Conservation (phyloP, 2,797 vertebrate genomes). For the Enteromius viviparus region DNA sequence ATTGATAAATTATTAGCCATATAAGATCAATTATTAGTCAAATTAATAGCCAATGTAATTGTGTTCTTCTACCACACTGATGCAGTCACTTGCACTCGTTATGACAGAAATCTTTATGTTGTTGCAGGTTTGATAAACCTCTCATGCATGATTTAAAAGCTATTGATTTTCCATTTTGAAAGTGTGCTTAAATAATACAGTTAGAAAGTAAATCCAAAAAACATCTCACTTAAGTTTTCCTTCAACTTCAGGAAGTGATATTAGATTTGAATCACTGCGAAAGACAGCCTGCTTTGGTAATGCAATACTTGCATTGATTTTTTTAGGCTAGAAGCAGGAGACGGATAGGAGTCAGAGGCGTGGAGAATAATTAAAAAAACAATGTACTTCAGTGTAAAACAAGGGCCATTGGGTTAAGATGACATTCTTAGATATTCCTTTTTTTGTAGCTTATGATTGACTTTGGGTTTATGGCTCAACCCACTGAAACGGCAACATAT, state of each 20-base stretch:
- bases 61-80: neutral
- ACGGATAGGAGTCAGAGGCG: neutral
- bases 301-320: slow-evolving; percentile 49
- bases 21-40: neutral
- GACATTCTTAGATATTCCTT: neutral
- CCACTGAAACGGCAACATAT: neutral
- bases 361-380: neutral
- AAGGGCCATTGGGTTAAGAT: neutral
- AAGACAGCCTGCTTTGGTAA: slow-evolving; percentile 37
- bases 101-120: neutral
- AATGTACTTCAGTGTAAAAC: slow-evolving; percentile 11
- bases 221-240: slow-evolving; percentile 11
- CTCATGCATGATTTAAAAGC: slow-evolving; percentile 2
- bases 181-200: slow-evolving; percentile 36
- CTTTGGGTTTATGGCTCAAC: slow-evolving; percentile 2
- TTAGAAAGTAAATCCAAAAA: slow-evolving; percentile 12
- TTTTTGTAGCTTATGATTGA: slow-evolving; percentile 16
- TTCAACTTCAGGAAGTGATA: slow-evolving; percentile 17
- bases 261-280: slow-evolving; percentile 34
- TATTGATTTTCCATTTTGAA: slow-evolving; percentile 41
- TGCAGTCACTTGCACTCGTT: neutral
- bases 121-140: slow-evolving; percentile 6
- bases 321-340: slow-evolving; percentile 2
- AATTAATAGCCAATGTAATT: neutral
- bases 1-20: neutral